Percentiles rank a stretch among this genome's conserved stretches.
phyloP scores from a whole-genome alignment of 1,140 invertebrate genomes.

The Pogonomyrmex californicus region DNA sequence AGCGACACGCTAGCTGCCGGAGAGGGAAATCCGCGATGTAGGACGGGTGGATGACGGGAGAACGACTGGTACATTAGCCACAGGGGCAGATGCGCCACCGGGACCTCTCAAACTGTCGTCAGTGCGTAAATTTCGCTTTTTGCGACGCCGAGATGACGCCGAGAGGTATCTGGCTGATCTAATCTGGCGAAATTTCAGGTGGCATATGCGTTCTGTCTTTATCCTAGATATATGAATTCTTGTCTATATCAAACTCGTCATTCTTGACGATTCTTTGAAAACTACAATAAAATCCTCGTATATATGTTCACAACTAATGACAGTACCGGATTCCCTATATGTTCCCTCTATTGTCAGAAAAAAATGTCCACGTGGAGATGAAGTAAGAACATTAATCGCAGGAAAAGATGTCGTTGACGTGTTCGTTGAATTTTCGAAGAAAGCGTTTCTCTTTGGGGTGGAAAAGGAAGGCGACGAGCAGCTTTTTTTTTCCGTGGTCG shows the following conservation, averaged over 20 bases:
- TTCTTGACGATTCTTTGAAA: neutral
- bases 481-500: neutral
- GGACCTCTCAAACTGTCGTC: conserved; percentile 81
- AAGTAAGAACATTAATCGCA: neutral
- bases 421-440: neutral
- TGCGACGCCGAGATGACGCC: conserved; percentile 58
- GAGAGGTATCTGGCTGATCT: conserved; percentile 20
- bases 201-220: neutral
- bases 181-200: conserved; percentile 33
- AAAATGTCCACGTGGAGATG: neutral
- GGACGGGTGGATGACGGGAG: conserved; percentile 29
- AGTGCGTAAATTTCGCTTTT: conserved; percentile 76
- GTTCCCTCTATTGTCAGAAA: neutral
- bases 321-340: neutral
- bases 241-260: no score
- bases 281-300: neutral
- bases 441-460: neutral
- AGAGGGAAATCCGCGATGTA: conserved; percentile 52
- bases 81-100: conserved; percentile 67
- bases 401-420: neutral
- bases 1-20: conserved; percentile 44
- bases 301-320: neutral
- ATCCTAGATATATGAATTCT: neutral
- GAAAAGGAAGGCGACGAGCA: neutral
- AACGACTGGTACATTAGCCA: conserved; percentile 74